Evolutionary conservation across 1,140 invertebrate species (phyloP), one percentile per base, ranked within the genome.

Genomic region (Lepidostoma basale): DNA sequence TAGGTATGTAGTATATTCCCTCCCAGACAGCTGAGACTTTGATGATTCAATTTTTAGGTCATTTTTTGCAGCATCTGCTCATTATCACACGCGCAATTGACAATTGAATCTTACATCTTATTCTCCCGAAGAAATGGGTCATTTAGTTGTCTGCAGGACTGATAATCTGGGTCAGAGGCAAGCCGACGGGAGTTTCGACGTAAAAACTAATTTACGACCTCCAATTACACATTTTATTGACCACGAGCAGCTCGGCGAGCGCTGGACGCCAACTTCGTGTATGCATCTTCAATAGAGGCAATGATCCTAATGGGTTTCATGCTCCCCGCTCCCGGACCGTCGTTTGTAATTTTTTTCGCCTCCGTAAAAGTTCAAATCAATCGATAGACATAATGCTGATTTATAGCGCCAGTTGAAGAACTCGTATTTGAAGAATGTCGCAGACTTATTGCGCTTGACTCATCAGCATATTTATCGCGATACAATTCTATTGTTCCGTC

Each of bases 191-290:
- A 23, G 20, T 49, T 49, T 49, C 25, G 45, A 18, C 22, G 45
- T 49, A 49, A 49, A 49, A 49, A n/a, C 45, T 25, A 49, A 49
- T 49, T 49, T 49, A 49, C n/a, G 45, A 22, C 22, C 45, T n/a
- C 22, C 45, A 49, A 49, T 49, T 49, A 49, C 18, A 49, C 5
- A 10, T 23, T 49, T 49, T 26, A 49, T 49, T 49, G 45, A 23
- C 45, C 45, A 0, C 45, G 25, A 49, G 25, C n/a, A 12, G 45
- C 22, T 49, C 22, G 45, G 12, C 45, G 22, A 49, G 25, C 23
- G 45, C 2, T 22, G 45, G n/a, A n/a, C 20, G 22, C 45, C 18
- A 22, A 49, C 9, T 49, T 49, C n/a, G n/a, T n/a, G n/a, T 49
- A 49, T 49, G 18, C 45, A 22, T 22, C 45, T 49, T 8, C 25